Percentiles rank a stretch among this genome's conserved stretches.
Evolutionary conservation across 2,797 vertebrate species (phyloP).

Genomic region (Anguilla marmorata): DNA sequence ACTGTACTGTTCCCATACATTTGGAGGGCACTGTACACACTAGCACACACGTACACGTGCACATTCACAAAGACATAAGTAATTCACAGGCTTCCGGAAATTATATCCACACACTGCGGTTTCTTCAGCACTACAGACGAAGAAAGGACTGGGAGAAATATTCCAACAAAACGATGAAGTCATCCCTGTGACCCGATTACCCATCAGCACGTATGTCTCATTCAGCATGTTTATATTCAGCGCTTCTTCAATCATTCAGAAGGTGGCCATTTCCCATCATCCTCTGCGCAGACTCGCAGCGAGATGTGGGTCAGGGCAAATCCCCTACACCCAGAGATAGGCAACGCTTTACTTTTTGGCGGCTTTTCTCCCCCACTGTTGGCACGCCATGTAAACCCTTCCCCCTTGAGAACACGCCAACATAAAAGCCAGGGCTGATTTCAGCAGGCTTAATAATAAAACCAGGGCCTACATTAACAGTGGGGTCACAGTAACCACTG

Average conservation of each 20-base stretch:
- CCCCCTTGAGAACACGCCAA: neutral
- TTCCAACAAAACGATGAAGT: neutral
- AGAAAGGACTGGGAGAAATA: neutral
- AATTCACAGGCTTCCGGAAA: no score
- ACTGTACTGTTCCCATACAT: no score
- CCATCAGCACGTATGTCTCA: neutral
- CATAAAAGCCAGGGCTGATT: neutral
- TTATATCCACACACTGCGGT: neutral
- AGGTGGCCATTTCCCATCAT: neutral
- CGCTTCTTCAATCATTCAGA: slow-evolving; percentile 9
- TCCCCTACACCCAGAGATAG: neutral
- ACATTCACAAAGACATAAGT: neutral
- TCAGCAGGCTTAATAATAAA: neutral
- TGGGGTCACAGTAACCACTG: neutral
- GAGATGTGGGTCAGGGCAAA: slow-evolving; percentile 5
- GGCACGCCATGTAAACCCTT: neutral
- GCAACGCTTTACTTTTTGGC: neutral
- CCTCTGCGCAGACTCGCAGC: neutral
- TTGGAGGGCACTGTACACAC: neutral
- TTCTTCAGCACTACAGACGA: neutral
- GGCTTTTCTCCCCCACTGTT: neutral
- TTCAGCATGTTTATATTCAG: neutral
- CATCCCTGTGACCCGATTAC: neutral
- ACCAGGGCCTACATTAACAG: neutral
- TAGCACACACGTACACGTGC: neutral